Conservation (phyloP, 2,888 invertebrate species). For the Brenthis ino region DNA sequence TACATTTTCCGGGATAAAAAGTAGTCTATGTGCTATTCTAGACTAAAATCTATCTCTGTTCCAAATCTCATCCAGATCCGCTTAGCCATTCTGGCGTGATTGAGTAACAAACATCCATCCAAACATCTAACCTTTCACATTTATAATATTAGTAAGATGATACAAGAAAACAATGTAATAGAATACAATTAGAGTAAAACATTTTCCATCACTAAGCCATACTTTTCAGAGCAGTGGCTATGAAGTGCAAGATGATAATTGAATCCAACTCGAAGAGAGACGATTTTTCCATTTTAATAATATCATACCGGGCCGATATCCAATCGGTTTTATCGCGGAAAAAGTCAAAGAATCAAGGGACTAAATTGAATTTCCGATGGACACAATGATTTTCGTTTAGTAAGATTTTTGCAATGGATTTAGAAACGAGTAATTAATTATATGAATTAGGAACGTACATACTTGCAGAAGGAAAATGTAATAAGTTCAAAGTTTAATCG, state of each 20-base stretch:
- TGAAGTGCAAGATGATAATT: conserved; percentile 37
- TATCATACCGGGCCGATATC: conserved; percentile 40
- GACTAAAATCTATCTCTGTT: too few species aligned
- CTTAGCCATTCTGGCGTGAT: too few species aligned
- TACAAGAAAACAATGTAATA: not conserved
- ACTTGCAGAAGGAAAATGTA: conserved; percentile 1
- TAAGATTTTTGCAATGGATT: conserved; percentile 28
- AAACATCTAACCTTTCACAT: too few species aligned
- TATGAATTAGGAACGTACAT: conserved; percentile 18
- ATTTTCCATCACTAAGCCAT: conserved; percentile 13
- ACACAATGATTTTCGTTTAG: conserved; percentile 36
- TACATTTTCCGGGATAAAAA: too few species aligned
- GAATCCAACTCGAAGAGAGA: conserved; percentile 32
- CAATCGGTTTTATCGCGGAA: conserved; percentile 39
- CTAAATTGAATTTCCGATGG: conserved; percentile 40
- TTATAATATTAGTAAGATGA: too few species aligned
- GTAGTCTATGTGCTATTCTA: too few species aligned
- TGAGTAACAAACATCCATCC: too few species aligned
- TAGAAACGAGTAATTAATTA: conserved; percentile 30
- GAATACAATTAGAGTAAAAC: not conserved
- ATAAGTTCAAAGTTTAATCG: conserved; percentile 7
- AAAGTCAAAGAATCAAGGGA: conserved; percentile 40
- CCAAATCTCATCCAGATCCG: too few species aligned
- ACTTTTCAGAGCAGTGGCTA: conserved; percentile 19
- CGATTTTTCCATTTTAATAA: conserved; percentile 39